phyloP scores from a whole-genome alignment of 2,888 invertebrate species.

The Polyommatus icarus region DNA sequence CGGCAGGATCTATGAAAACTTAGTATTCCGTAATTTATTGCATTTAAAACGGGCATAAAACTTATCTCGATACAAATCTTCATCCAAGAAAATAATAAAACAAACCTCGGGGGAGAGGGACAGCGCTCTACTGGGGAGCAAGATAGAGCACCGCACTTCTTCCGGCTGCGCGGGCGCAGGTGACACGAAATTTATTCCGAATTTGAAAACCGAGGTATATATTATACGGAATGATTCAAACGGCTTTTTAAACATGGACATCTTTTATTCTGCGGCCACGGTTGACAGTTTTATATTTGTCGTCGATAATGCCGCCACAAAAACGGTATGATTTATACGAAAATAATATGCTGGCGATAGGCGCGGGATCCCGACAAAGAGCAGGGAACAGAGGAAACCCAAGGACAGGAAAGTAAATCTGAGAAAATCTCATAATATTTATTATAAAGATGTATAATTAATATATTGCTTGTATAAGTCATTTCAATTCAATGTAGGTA shows the following conservation, averaged over 20 bases:
- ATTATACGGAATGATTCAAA: conserved; percentile 76
- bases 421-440: not conserved
- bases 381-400: conserved; percentile 31
- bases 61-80: conserved; percentile 73
- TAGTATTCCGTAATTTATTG: conserved; percentile 64
- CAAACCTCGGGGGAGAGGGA: conserved; percentile 50
- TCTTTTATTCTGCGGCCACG: conserved; percentile 71
- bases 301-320: conserved; percentile 65
- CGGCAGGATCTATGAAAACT: conserved; percentile 30
- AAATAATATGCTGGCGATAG: conserved; percentile 65
- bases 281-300: conserved; percentile 80
- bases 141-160: conserved; percentile 56
- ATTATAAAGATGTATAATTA: not conserved
- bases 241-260: conserved; percentile 79
- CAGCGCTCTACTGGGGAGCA: conserved; percentile 51
- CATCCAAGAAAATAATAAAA: conserved; percentile 70
- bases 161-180: conserved; percentile 76
- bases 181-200: conserved; percentile 80
- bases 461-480: too few species aligned
- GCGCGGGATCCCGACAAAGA: conserved; percentile 49
- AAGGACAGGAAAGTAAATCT: not conserved
- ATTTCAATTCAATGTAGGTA: too few species aligned
- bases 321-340: conserved; percentile 72
- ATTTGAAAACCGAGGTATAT: conserved; percentile 79
- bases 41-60: conserved; percentile 73